Conservation (phyloP, 2,797 vertebrate genomes). For the Otus scops region DNA sequence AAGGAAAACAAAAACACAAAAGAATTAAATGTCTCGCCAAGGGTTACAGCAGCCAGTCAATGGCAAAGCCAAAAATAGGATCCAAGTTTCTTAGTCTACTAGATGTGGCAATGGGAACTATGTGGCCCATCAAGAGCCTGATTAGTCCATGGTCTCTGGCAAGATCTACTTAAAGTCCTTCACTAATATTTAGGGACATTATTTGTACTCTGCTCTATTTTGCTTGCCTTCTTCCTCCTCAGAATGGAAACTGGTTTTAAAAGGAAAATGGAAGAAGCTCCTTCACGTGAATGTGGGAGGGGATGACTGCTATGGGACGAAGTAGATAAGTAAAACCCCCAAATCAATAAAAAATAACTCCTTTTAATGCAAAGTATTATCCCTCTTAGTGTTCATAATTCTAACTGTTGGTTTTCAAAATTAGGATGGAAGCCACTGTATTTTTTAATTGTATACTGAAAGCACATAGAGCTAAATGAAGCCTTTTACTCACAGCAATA, state of each 20-base stretch:
- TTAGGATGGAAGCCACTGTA: background rate
- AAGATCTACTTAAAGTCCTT: background rate
- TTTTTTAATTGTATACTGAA: background rate
- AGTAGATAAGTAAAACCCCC: background rate
- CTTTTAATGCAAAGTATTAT: background rate
- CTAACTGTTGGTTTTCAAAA: background rate
- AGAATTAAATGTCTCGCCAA: conserved; percentile 15
- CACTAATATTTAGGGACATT: background rate
- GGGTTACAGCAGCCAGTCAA: conserved; percentile 13
- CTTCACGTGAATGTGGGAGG: background rate
- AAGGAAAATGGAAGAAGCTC: background rate
- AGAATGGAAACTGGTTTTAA: background rate
- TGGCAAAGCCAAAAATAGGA: conserved; percentile 21
- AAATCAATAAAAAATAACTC: background rate
- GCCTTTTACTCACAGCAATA: background rate
- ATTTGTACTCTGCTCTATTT: background rate
- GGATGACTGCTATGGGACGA: background rate
- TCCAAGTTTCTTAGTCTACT: conserved; percentile 18
- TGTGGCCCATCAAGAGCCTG: background rate
- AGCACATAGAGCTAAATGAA: background rate
- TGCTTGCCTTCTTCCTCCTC: background rate
- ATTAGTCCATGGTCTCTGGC: background rate
- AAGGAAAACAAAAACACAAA: conserved; percentile 33
- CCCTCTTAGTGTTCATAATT: background rate
- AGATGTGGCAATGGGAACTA: background rate